Evolutionary conservation across 2,888 invertebrate species (phyloP).

Genomic region (Platynereis dumerilii): DNA sequence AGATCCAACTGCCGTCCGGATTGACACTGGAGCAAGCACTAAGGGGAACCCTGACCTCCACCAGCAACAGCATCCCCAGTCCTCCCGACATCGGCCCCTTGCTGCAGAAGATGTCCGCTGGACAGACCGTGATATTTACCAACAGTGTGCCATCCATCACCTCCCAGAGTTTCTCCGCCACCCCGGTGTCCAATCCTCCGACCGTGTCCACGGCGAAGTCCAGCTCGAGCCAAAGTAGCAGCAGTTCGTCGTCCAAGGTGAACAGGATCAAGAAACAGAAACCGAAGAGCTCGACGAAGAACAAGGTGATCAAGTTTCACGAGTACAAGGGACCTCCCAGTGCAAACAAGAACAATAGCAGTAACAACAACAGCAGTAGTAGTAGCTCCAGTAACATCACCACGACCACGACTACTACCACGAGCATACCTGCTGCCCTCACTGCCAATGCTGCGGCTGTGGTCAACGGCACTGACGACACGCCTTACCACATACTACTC

Average conservation of each 20-base stretch:
- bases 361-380: constrained; percentile 31
- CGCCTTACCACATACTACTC: constrained; percentile 62
- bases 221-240: constrained; percentile 23
- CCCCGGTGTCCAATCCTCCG: constrained; percentile 5
- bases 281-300: constrained; percentile 77
- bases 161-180: neutral
- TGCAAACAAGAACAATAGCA: constrained; percentile 72
- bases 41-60: constrained; percentile 2
- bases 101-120: constrained; percentile 27
- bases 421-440: neutral
- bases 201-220: constrained; percentile 12
- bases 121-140: constrained; percentile 17
- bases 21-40: constrained; percentile 3
- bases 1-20: neutral
- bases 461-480: constrained; percentile 1
- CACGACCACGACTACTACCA: constrained; percentile 26
- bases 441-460: constrained; percentile 45
- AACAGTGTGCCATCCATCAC: neutral
- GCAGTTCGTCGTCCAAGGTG: constrained; percentile 20
- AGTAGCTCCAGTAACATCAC: constrained; percentile 19
- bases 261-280: constrained; percentile 75
- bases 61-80: constrained; percentile 26
- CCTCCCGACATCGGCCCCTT: constrained; percentile 44
- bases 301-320: constrained; percentile 93
- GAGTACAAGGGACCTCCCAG: constrained; percentile 85